phyloP scores from a whole-genome alignment of 2,113 vertebrate species.

The Lonchura striata region DNA sequence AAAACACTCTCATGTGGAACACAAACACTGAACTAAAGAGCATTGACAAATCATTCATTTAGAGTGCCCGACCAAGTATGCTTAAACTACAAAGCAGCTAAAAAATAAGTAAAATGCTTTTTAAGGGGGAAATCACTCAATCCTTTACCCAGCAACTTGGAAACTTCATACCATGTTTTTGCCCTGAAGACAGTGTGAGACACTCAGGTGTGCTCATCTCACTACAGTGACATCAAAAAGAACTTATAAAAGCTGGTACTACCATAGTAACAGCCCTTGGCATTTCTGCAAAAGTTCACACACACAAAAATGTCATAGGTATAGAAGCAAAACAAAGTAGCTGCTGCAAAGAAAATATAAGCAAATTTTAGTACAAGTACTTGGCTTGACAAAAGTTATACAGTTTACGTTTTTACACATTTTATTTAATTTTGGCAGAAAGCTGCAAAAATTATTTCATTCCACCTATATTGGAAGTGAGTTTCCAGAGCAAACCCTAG shows the following conservation, averaged over 20 bases:
- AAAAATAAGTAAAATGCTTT: not conserved
- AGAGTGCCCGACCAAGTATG: not conserved
- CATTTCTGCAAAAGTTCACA: not conserved
- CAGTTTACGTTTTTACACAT: not conserved
- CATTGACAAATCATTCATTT: not conserved
- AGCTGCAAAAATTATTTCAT: not conserved
- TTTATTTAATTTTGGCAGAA: conserved; percentile 9
- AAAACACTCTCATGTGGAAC: not conserved
- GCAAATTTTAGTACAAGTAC: not conserved
- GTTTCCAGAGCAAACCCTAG: not conserved
- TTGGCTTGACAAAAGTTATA: not conserved
- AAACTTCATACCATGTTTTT: not conserved
- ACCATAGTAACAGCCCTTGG: not conserved
- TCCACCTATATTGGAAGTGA: not conserved
- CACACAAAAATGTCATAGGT: not conserved
- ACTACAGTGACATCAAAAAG: not conserved
- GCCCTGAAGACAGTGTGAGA: not conserved
- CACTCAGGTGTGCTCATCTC: not conserved
- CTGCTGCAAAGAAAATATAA: not conserved
- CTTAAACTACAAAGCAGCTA: not conserved
- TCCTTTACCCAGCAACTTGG: not conserved
- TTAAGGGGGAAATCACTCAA: not conserved
- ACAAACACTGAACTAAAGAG: not conserved
- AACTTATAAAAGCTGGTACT: not conserved
- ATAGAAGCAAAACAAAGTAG: not conserved